These are phyloP conservation scores for Catalaphyllia jardinei DNA, from an alignment of 64 coral and sea anemone species.

Conservation along the genomic window DNA sequence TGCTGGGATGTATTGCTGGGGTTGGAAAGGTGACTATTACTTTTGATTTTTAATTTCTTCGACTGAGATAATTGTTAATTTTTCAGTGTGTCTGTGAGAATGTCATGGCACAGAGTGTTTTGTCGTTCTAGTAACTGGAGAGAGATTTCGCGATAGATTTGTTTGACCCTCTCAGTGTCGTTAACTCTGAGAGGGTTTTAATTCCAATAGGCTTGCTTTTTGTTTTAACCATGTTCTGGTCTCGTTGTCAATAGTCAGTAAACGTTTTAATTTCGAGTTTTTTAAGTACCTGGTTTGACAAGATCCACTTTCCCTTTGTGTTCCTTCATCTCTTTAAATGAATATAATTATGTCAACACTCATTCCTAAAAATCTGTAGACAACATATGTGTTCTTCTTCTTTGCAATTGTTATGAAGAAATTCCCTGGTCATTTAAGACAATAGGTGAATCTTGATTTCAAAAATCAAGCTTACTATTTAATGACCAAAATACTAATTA, in stretches of 20 bases:
- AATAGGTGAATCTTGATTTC: not conserved
- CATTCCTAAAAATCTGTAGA: not conserved
- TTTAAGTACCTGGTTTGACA: not conserved
- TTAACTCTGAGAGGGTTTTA: slow-evolving; percentile 22
- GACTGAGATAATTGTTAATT: slow-evolving; percentile 27
- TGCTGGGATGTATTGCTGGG: slow-evolving; percentile 32
- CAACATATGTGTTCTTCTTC: slow-evolving; percentile 2
- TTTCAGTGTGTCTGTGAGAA: not conserved
- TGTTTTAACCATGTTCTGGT: not conserved
- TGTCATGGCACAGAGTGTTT: not conserved
- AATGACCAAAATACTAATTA: slow-evolving; percentile 5
- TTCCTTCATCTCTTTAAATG: not conserved
- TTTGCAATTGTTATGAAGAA: not conserved
- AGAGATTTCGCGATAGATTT: not conserved
- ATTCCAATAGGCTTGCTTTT: slow-evolving; percentile 9
- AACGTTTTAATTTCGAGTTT: not conserved
- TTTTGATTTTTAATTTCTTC: slow-evolving; percentile 29
- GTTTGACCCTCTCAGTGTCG: slow-evolving; percentile 6
- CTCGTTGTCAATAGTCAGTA: not conserved
- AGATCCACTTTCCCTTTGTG: not conserved
- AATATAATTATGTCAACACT: not conserved
- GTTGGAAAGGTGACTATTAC: slow-evolving; percentile 37
- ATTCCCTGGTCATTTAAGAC: not conserved
- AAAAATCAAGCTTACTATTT: not conserved
- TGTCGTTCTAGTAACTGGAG: not conserved